A percentile compares a stretch with the other conserved stretches of the same genome.
Conservation (phyloP, 2,113 vertebrate species). For the Rynchops niger region DNA sequence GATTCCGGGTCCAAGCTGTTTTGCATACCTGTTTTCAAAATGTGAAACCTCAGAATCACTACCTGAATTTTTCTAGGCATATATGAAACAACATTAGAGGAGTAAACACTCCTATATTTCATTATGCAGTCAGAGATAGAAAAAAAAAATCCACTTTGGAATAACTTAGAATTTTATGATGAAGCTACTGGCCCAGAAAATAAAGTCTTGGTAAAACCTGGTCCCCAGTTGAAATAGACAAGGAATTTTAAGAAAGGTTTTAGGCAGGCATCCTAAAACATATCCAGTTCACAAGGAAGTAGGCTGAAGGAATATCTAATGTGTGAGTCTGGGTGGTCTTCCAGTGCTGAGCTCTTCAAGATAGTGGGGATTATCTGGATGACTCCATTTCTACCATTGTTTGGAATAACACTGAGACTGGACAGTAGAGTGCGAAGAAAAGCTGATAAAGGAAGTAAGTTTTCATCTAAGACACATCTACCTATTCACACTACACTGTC, state of each 20-base stretch:
- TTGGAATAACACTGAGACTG: neutral
- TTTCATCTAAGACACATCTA: neutral
- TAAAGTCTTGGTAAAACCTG: neutral
- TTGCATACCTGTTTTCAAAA: neutral
- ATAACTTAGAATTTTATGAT: neutral
- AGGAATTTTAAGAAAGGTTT: neutral
- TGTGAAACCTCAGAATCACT: neutral
- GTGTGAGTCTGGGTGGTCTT: neutral
- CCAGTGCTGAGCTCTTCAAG: neutral
- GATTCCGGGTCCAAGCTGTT: neutral
- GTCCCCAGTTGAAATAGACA: neutral
- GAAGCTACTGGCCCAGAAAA: neutral
- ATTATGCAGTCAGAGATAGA: neutral
- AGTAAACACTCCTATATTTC: neutral
- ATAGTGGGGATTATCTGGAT: neutral
- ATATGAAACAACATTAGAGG: neutral
- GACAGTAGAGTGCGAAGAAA: neutral
- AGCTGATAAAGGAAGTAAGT: neutral
- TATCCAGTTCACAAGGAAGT: neutral
- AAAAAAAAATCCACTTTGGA: neutral
- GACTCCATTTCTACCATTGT: neutral
- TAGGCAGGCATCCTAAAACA: neutral
- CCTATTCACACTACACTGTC: neutral
- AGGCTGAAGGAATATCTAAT: neutral
- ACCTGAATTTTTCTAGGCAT: neutral